A percentile compares a stretch with the other conserved stretches of the same genome.
Conservation (phyloP, 2,888 invertebrate species). For the Neoitamus cyanurus region DNA sequence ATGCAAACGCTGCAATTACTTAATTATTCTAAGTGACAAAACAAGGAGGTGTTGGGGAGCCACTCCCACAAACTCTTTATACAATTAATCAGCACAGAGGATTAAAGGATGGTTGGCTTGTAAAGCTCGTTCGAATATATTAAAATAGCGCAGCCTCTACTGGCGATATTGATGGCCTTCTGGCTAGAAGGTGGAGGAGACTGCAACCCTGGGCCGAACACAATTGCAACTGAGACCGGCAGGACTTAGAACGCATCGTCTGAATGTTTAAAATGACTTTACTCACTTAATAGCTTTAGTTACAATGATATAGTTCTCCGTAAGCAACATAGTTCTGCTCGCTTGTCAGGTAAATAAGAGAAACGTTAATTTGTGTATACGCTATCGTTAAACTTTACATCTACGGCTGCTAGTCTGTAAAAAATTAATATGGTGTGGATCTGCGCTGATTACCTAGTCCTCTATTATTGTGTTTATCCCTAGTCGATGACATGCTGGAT, state of each 20-base stretch:
- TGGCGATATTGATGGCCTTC: neutral
- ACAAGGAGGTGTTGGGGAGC: neutral
- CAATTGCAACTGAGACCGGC: neutral
- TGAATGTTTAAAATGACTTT: constrained; percentile 70
- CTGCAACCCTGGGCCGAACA: neutral
- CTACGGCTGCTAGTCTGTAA: constrained; percentile 19
- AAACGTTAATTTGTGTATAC: constrained; percentile 33
- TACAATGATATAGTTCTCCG: constrained; percentile 29
- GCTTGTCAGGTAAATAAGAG: constrained; percentile 18
- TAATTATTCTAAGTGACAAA: neutral
- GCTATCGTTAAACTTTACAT: constrained; percentile 32
- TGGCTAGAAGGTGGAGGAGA: neutral
- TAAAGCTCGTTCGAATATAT: neutral
- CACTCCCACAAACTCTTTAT: neutral
- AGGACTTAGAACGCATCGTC: constrained; percentile 48
- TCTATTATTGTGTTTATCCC: neutral
- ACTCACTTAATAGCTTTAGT: constrained; percentile 28
- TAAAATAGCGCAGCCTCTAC: neutral
- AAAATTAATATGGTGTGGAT: constrained; percentile 4
- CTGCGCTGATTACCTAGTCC: neutral
- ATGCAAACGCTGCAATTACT: neutral
- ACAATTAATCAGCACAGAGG: neutral
- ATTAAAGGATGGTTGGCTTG: neutral
- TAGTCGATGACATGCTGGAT: neutral
- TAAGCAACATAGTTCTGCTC: constrained; percentile 25